Evolutionary conservation across 1,140 invertebrate species (phyloP).

Genomic region (Heliconius hermathena): DNA sequence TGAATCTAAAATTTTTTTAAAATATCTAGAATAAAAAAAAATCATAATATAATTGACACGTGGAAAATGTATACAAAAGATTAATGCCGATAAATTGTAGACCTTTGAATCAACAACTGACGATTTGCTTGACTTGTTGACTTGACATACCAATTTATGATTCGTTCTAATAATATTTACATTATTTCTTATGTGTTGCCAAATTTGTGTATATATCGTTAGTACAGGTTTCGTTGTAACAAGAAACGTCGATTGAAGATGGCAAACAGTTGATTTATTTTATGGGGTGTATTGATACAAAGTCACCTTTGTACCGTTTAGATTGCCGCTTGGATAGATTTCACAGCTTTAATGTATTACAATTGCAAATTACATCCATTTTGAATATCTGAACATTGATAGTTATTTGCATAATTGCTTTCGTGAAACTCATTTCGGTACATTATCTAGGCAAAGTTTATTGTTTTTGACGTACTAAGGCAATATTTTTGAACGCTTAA

Average conservation of each 20-base stretch:
- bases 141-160: neutral
- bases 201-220: constrained; percentile 26
- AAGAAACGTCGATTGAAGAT: neutral
- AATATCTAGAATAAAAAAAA: too few species aligned
- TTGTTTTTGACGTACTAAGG: neutral
- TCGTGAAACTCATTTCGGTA: neutral
- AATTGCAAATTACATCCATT: constrained; percentile 1
- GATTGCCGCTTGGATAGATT: neutral
- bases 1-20: too few species aligned
- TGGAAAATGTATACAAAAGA: too few species aligned
- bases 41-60: too few species aligned
- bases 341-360: neutral
- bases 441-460: neutral
- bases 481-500: too few species aligned
- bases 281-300: neutral
- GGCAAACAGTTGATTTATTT: neutral
- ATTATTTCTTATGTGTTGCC: constrained; percentile 3
- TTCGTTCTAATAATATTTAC: neutral
- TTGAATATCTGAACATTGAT: constrained; percentile 6
- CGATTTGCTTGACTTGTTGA: neutral
- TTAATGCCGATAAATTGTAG: neutral
- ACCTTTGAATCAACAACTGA: neutral
- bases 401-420: constrained; percentile 10
- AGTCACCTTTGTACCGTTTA: neutral
- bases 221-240: constrained; percentile 11